Evolutionary conservation across 2,113 vertebrate genomes (phyloP).

Genomic region (Mormoops blainvillei): DNA sequence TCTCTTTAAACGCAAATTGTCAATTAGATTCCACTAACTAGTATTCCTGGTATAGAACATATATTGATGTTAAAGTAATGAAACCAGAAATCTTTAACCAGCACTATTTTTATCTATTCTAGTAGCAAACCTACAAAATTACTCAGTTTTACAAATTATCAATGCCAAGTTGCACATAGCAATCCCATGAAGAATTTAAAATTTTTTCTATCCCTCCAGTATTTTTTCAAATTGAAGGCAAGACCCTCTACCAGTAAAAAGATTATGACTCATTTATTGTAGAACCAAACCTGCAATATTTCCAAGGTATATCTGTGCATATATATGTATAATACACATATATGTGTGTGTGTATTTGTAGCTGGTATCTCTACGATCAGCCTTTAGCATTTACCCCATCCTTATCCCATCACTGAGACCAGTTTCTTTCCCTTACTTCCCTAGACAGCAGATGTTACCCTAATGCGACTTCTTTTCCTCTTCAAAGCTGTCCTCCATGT

Average conservation of each 20-base stretch:
- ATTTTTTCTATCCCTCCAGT: background rate
- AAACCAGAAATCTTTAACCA: background rate
- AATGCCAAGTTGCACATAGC: background rate
- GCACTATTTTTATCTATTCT: background rate
- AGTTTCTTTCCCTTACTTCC: background rate
- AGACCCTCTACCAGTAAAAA: background rate
- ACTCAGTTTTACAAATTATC: background rate
- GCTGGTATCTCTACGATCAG: background rate
- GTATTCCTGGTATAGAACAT: background rate
- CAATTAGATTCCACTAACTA: background rate
- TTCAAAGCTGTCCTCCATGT: background rate
- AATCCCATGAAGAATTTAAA: background rate
- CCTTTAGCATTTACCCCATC: too few relatives aligned
- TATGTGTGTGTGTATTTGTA: fast-evolving
- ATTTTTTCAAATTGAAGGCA: background rate
- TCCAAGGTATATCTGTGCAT: background rate
- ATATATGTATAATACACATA: background rate
- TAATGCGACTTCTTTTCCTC: background rate
- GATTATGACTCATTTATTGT: background rate
- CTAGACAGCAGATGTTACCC: background rate
- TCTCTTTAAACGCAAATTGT: background rate
- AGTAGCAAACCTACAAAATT: background rate
- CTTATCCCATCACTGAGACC: too few relatives aligned
- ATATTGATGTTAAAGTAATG: background rate
- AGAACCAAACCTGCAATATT: background rate